phyloP scores from a whole-genome alignment of 2,888 invertebrate species.

The Meganola albula region DNA sequence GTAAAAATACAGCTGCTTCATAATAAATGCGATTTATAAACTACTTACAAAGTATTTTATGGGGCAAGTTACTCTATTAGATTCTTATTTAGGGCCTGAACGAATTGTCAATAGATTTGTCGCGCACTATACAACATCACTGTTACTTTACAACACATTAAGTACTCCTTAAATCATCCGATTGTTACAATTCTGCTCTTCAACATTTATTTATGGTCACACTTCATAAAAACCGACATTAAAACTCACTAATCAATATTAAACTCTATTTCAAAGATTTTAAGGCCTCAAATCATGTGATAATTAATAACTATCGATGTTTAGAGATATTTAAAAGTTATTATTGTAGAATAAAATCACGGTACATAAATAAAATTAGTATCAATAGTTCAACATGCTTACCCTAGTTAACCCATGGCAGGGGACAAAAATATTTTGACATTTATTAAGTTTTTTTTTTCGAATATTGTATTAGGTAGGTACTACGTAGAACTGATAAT shows the following conservation, averaged over 20 bases:
- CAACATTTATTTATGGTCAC: constrained; percentile 49
- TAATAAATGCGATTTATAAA: too few species aligned
- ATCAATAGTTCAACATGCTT: constrained; percentile 50
- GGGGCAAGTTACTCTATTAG: constrained; percentile 40
- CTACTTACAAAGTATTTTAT: constrained; percentile 7
- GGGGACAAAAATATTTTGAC: constrained; percentile 70
- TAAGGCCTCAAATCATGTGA: background rate
- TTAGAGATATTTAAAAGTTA: constrained; percentile 27
- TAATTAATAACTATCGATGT: background rate
- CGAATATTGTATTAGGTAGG: too few species aligned
- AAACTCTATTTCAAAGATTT: background rate
- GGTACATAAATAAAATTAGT: constrained; percentile 72
- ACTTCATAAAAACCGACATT: constrained; percentile 16
- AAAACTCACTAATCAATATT: background rate
- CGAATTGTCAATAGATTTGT: constrained; percentile 57
- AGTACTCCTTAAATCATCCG: constrained; percentile 46
- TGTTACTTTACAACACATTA: too few species aligned
- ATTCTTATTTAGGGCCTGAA: constrained; percentile 57
- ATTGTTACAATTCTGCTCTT: constrained; percentile 60
- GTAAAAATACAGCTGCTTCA: too few species aligned
- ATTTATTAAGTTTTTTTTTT: constrained; percentile 49
- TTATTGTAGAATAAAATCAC: constrained; percentile 52
- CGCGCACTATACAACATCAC: constrained; percentile 51
- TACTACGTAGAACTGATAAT: too few species aligned
- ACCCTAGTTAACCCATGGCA: constrained; percentile 62